Conservation (phyloP, 2,113 vertebrate genomes). For the Thamnaconus septentrionalis region DNA sequence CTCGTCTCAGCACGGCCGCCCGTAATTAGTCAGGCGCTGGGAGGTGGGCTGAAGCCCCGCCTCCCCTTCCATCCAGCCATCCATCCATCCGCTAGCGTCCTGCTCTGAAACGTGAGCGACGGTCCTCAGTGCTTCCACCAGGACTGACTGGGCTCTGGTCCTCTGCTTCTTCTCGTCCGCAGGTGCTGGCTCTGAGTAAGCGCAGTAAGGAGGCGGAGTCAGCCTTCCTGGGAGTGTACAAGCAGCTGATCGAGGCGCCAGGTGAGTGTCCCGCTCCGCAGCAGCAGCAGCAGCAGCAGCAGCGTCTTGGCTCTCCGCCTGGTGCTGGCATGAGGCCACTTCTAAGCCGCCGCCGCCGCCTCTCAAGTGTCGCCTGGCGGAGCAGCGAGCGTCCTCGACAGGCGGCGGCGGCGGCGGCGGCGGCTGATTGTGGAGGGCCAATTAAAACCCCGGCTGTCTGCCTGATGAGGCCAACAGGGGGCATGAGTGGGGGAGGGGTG, state of each 20-base stretch:
- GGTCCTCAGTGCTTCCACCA: too few relatives aligned
- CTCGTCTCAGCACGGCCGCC: conserved; percentile 1
- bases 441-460: conserved; percentile 73
- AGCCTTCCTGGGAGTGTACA: conserved; percentile 95
- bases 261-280: conserved; percentile 81
- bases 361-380: conserved; percentile 64
- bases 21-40: conserved; percentile 6
- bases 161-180: conserved; percentile 63
- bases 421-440: conserved; percentile 74
- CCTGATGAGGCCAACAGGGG: conserved; percentile 69
- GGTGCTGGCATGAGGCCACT: conserved; percentile 72
- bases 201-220: conserved; percentile 96
- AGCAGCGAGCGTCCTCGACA: conserved; percentile 61
- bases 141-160: not conserved
- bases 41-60: conserved; percentile 35
- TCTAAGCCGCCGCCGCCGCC: conserved; percentile 65
- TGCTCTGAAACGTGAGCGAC: too few relatives aligned
- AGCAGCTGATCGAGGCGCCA: conserved; percentile 93
- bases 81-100: too few relatives aligned
- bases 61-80: conserved; percentile 25
- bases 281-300: conserved; percentile 3
- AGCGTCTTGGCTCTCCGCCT: conserved; percentile 55
- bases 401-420: conserved; percentile 20
- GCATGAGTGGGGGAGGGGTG: conserved; percentile 17
- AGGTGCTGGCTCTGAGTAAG: conserved; percentile 97